These are phyloP conservation scores for Yponomeuta plumbellus DNA, from an alignment of 2,888 invertebrate species.

Conservation along the genomic window DNA sequence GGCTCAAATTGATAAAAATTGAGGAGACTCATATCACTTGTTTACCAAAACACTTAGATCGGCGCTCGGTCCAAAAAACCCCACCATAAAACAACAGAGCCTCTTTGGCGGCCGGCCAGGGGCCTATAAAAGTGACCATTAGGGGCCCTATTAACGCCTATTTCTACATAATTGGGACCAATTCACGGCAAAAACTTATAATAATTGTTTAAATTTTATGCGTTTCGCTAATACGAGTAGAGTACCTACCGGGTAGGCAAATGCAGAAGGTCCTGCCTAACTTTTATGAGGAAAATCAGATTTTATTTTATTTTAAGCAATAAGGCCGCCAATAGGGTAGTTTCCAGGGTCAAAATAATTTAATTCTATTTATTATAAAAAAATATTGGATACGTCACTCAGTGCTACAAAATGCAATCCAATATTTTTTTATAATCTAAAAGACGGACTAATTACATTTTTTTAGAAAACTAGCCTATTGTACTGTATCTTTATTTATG, in stretches of 20 bases:
- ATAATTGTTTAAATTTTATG: conserved; percentile 63
- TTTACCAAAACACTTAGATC: conserved; percentile 68
- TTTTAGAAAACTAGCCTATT: no score
- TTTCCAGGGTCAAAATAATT: no score
- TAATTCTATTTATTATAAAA: no score
- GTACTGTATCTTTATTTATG: no score
- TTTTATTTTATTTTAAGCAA: no score
- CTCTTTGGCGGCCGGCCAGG: conserved; percentile 59
- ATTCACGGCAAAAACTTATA: conserved; percentile 53
- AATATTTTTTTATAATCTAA: no score
- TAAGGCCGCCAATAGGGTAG: no score
- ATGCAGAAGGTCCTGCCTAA: background rate
- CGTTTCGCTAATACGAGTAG: conserved; percentile 25
- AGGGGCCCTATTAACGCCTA: conserved; percentile 74
- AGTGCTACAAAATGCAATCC: no score
- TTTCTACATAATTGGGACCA: conserved; percentile 74
- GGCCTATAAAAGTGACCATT: conserved; percentile 65
- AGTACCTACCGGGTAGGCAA: background rate
- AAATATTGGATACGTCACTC: no score
- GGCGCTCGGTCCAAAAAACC: conserved; percentile 44
- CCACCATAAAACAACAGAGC: conserved; percentile 65
- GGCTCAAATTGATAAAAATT: conserved; percentile 19
- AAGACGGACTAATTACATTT: no score
- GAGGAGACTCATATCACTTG: conserved; percentile 39
- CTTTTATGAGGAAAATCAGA: no score